phyloP scores from a whole-genome alignment of 2,888 invertebrate species.

The Molorchus minor region DNA sequence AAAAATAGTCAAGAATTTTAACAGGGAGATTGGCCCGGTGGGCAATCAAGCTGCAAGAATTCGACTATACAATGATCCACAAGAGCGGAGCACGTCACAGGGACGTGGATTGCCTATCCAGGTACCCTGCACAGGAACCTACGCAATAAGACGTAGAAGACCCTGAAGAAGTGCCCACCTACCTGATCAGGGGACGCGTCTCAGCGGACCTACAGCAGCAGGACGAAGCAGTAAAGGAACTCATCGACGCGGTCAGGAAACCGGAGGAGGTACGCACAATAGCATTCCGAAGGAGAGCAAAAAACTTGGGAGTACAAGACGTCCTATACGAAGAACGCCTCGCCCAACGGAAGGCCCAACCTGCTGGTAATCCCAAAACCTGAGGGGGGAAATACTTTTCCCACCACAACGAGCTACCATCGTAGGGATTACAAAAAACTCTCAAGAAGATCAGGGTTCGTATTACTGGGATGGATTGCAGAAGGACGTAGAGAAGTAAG shows the following conservation, averaged over 20 bases:
- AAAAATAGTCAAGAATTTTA: conserved; percentile 25
- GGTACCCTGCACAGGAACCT: conserved; percentile 27
- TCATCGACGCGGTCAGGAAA: conserved; percentile 31
- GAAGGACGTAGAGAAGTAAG: conserved; percentile 34
- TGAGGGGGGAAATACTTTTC: too few relatives aligned
- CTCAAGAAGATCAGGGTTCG: conserved; percentile 34
- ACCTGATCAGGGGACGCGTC: too few relatives aligned
- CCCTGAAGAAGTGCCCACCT: conserved; percentile 25
- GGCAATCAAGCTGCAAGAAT: background rate
- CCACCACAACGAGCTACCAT: conserved; percentile 35
- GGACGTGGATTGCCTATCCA: conserved; percentile 33
- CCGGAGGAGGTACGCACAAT: conserved; percentile 23
- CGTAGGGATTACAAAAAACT: conserved; percentile 39
- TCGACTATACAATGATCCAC: background rate
- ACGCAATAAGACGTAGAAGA: conserved; percentile 14
- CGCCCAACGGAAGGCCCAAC: background rate
- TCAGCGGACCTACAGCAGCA: conserved; percentile 33
- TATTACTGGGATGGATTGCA: conserved; percentile 37
- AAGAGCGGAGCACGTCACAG: background rate
- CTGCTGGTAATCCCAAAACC: conserved; percentile 39
- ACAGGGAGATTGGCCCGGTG: conserved; percentile 18
- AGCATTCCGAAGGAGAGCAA: conserved; percentile 32
- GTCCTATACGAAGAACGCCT: conserved; percentile 32
- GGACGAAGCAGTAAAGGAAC: conserved; percentile 19
- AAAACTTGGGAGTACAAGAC: conserved; percentile 31